Conservation (phyloP, 2,888 invertebrate genomes). For the Germaria angustata region DNA sequence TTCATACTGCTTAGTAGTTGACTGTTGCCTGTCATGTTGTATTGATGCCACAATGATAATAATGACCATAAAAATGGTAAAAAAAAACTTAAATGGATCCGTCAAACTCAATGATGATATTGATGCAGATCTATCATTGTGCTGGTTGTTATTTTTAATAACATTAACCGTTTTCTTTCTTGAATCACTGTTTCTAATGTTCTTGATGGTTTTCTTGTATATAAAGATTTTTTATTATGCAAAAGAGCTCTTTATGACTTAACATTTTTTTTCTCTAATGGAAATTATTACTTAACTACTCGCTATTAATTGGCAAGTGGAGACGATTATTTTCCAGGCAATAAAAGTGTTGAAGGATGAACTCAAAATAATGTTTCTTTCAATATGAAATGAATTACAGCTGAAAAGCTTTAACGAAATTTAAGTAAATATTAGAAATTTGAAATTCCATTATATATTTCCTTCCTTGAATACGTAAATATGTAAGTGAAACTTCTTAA, state of each 20-base stretch:
- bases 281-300: slow-evolving; percentile 49
- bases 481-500: too few relatives aligned
- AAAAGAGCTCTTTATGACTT: slow-evolving; percentile 18
- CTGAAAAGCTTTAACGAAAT: too few relatives aligned
- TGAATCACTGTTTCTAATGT: slow-evolving; percentile 12
- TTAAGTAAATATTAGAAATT: too few relatives aligned
- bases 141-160: slow-evolving; percentile 64
- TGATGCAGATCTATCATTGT: slow-evolving; percentile 61
- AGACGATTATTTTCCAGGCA: background rate
- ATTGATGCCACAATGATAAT: slow-evolving; percentile 30
- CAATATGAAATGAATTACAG: background rate
- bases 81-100: background rate
- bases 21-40: slow-evolving; percentile 42
- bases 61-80: slow-evolving; percentile 28
- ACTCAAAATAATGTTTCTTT: background rate
- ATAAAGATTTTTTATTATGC: slow-evolving; percentile 7
- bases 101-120: slow-evolving; percentile 14
- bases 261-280: slow-evolving; percentile 39
- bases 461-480: too few relatives aligned
- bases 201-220: background rate
- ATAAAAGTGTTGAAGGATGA: background rate
- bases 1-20: slow-evolving; percentile 32
- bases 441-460: too few relatives aligned
- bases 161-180: slow-evolving; percentile 61
- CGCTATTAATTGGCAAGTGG: slow-evolving; percentile 57